Evolutionary conservation across 1,140 invertebrate species (phyloP), one percentile per base, ranked within the genome.

Genomic region (Augochlora pura): DNA sequence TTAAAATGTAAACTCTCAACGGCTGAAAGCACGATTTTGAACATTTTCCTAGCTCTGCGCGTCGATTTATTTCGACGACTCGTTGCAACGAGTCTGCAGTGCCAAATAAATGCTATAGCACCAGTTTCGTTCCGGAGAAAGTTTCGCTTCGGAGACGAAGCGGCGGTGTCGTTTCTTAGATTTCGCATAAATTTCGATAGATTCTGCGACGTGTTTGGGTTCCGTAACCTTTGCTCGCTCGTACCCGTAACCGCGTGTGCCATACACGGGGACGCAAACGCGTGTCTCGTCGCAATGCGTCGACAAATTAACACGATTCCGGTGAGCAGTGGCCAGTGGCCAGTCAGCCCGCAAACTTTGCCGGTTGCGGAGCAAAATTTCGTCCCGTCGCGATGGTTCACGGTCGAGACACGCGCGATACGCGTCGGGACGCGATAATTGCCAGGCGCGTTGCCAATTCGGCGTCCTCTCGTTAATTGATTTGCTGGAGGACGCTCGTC

Each of bases 381-480:
- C 49, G 46, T 39, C 57, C 27, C 32, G 83, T 64, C 77, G 76
- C 52, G 70, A 42, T 63, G 77, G 71, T 12, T 67, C 52, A 42
- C 52, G 70, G 69, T 52, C 69, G 70, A 67, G 70, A 59, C 77
- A 73, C 77, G 76, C 77, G 76, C 81, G 70, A 86, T 80, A 69
- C 71, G 77, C 79, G 84, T 49, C 83, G 75, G 83, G 84, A 86
- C 84, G 81, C 85, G 85, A 86, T 86, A 86, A 86, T 86, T 86
- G 77, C 85, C 79, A 86, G 85, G 85, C 85, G 77, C 81, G 81
- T 86, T 86, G 85, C 85, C 85, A 86, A 86, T 86, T 86, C 84
- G 84, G 42, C 70, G 85, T 80, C 73, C 77, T 59, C 63, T 67
- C 78, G 81, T 86, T 86, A 86, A 86, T 86, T 86, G 85, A 86